These are phyloP conservation scores for Channa striata DNA, from an alignment of 2,797 vertebrate species.

Conservation along the genomic window DNA sequence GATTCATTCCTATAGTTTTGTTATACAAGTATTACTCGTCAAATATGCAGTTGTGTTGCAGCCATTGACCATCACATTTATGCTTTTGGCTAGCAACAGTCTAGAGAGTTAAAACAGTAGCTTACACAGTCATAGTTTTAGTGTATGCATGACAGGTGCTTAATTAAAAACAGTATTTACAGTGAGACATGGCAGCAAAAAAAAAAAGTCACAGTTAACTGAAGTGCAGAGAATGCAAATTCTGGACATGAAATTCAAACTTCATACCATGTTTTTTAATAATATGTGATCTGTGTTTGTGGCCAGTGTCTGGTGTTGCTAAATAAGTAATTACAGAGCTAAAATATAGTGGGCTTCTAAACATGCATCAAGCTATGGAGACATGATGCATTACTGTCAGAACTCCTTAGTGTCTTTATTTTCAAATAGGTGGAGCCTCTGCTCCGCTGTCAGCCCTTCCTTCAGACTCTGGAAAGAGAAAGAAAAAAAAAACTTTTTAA, in stretches of 20 bases:
- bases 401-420: slow-evolving; percentile 89
- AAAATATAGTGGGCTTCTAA: slow-evolving; percentile 83
- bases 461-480: slow-evolving; percentile 83
- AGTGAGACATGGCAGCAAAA: slow-evolving; percentile 82
- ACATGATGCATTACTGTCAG: slow-evolving; percentile 70
- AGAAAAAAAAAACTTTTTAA: slow-evolving; percentile 36
- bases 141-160: slow-evolving; percentile 81
- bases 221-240: slow-evolving; percentile 88
- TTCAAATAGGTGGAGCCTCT: slow-evolving; percentile 88
- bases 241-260: slow-evolving; percentile 85
- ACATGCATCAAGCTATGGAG: slow-evolving; percentile 79
- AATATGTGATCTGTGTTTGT: slow-evolving; percentile 80
- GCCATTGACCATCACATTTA: slow-evolving; percentile 69
- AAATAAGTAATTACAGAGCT: slow-evolving; percentile 83
- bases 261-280: slow-evolving; percentile 82
- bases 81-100: slow-evolving; percentile 82
- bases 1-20: slow-evolving; percentile 63
- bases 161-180: slow-evolving; percentile 89
- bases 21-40: slow-evolving; percentile 64
- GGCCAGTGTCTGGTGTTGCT: slow-evolving; percentile 85
- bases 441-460: slow-evolving; percentile 88
- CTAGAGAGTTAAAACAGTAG: slow-evolving; percentile 88
- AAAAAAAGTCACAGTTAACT: slow-evolving; percentile 85
- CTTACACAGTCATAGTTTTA: slow-evolving; percentile 87
- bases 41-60: slow-evolving; percentile 51